phyloP scores from a whole-genome alignment of 2,113 vertebrate species.

The Meles meles region DNA sequence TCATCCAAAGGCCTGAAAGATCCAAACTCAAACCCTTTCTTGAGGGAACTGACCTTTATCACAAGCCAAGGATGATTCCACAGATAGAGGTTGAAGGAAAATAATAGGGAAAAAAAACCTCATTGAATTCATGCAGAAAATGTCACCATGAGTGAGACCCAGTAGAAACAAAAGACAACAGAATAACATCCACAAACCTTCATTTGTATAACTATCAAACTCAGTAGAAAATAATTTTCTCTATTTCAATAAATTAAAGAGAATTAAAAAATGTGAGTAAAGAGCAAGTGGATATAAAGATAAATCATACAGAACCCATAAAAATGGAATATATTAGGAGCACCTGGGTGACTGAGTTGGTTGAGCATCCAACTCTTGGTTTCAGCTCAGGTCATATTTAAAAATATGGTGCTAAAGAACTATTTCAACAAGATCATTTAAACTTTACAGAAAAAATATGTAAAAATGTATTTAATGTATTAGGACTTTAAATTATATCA shows the following conservation, averaged over 20 bases:
- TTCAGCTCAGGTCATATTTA: not conserved
- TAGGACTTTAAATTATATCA: not conserved
- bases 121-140: not conserved
- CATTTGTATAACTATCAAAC: not conserved
- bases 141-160: not conserved
- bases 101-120: not conserved
- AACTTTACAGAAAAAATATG: not conserved
- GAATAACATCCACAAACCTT: not conserved
- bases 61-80: not conserved
- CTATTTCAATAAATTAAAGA: not conserved
- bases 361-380: not conserved
- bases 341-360: not conserved
- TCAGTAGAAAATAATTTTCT: not conserved
- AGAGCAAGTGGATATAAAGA: not conserved
- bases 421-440: not conserved
- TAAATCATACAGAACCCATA: not conserved
- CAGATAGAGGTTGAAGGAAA: not conserved
- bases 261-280: not conserved
- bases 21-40: not conserved
- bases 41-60: not conserved
- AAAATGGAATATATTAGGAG: not conserved
- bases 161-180: not conserved
- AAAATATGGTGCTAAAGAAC: not conserved
- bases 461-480: not conserved
- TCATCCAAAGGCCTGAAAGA: not conserved